Evolutionary conservation across 1,140 invertebrate genomes (phyloP).

Genomic region (Homarus americanus): DNA sequence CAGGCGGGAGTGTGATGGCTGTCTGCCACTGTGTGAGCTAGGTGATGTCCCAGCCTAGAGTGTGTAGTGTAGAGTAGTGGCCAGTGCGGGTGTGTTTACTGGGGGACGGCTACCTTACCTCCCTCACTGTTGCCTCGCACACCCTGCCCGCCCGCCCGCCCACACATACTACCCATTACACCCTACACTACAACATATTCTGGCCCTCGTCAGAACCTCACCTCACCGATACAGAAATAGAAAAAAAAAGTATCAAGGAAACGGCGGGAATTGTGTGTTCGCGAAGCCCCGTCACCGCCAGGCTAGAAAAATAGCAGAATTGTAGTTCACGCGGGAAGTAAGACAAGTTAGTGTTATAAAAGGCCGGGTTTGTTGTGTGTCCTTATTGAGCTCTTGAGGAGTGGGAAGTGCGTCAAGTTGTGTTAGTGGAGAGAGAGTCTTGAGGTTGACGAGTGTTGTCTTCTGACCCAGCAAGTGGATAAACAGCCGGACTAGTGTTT

Average conservation of each 20-base stretch:
- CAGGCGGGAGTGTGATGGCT: neutral
- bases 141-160: neutral
- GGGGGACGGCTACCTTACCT: conserved; percentile 3
- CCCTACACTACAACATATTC: neutral
- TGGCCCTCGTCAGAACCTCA: neutral
- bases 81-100: conserved; percentile 8
- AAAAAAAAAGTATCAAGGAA: too few species aligned
- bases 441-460: neutral
- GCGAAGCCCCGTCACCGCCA: too few species aligned
- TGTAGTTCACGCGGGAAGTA: neutral
- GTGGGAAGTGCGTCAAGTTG: neutral
- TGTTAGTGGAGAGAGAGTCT: conserved; percentile 8
- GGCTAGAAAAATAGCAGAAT: neutral
- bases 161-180: neutral
- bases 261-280: too few species aligned
- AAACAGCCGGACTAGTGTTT: conserved; percentile 7
- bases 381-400: neutral
- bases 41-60: neutral
- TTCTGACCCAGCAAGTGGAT: neutral
- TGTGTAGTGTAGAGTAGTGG: conserved; percentile 1
- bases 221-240: too few species aligned
- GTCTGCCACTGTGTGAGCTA: neutral
- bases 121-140: neutral
- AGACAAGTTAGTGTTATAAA: neutral
- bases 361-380: neutral